phyloP scores from a whole-genome alignment of 2,113 vertebrate genomes.

The sheep (Ovis aries) region DNA sequence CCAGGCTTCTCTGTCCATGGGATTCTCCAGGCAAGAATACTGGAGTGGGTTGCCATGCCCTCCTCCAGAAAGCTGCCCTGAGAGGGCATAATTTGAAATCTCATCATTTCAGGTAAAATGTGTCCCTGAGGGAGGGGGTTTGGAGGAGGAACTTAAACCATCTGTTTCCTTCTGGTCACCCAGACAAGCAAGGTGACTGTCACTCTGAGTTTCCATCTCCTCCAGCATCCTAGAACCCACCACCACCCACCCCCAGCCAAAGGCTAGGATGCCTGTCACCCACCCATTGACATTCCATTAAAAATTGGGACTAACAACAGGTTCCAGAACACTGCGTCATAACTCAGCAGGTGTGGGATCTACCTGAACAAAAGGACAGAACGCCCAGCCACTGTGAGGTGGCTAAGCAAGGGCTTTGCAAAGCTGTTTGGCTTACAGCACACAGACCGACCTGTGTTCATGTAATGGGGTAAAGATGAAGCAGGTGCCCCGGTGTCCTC shows the following conservation, averaged over 20 bases:
- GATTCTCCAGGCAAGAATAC: background rate
- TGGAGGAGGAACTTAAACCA: background rate
- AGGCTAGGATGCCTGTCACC: background rate
- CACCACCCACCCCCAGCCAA: no score
- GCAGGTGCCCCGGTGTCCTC: background rate
- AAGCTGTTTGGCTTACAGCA: background rate
- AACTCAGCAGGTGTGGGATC: background rate
- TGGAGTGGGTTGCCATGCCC: background rate
- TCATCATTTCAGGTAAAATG: accelerated
- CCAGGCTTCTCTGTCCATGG: background rate
- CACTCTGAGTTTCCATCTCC: background rate
- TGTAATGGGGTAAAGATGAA: background rate
- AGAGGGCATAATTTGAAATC: background rate
- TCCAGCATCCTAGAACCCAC: background rate
- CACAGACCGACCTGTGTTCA: background rate
- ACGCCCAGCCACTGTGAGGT: background rate
- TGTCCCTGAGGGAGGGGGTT: background rate
- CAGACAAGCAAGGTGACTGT: background rate
- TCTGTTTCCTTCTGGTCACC: background rate
- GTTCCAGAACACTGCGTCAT: background rate
- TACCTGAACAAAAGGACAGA: background rate
- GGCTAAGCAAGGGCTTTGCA: background rate
- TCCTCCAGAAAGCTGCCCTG: background rate
- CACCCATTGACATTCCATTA: background rate
- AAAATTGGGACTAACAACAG: background rate